Conservation (phyloP, 1,140 invertebrate genomes). For the Megathymus violae region DNA sequence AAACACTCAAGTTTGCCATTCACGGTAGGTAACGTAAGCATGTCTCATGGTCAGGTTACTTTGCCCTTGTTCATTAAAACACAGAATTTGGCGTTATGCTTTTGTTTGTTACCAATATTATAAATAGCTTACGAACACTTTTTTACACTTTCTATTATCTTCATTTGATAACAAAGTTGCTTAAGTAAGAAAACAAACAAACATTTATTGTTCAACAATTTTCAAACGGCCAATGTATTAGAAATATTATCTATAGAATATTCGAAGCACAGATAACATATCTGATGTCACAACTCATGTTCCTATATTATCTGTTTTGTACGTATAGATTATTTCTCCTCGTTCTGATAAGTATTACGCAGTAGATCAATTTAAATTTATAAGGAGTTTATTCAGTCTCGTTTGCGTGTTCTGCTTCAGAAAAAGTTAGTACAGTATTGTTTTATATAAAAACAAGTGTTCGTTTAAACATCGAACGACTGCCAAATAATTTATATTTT, state of each 20-base stretch:
- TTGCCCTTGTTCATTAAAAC: constrained; percentile 5
- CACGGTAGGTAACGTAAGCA: constrained; percentile 15
- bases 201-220: not conserved
- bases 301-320: not conserved
- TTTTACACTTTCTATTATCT: not conserved
- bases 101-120: not conserved
- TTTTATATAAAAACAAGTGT: no score
- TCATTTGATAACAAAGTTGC: no score
- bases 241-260: not conserved
- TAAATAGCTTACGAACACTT: not conserved
- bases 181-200: no score
- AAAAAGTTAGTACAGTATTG: no score
- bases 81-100: not conserved
- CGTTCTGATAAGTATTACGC: not conserved
- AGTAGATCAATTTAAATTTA: not conserved
- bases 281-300: not conserved
- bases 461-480: no score
- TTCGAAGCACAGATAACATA: not conserved
- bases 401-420: constrained; percentile 14
- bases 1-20: constrained; percentile 14
- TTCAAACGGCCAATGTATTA: not conserved
- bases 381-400: constrained; percentile 24
- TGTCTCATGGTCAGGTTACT: constrained; percentile 21
- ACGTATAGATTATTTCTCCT: not conserved
- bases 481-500: not conserved